Evolutionary conservation across 1,140 invertebrate genomes (phyloP), one percentile per base, ranked within the genome.

Genomic region (Cyclina sinensis): DNA sequence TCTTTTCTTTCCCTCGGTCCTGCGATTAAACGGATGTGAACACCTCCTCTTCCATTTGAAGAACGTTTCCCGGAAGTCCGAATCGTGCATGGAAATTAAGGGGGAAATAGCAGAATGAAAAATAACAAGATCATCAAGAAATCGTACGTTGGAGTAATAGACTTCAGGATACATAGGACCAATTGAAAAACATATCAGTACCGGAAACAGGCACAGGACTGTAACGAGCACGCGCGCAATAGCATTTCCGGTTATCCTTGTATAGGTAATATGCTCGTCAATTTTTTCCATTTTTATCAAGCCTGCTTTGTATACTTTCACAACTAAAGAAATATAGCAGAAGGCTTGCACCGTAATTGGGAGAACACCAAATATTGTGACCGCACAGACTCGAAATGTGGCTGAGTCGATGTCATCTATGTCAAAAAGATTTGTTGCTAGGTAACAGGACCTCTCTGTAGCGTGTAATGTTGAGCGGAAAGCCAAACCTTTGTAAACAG

Each of bases 11-110:
- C 74, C 54, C 1, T 30, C n/a, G 0, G 48, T 54, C 46, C 74
- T 51, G 24, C 32, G 39, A 21, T 78, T 78, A 14, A 78, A 78
- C 32, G 24, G 27, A 14, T 37, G 48, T 0, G 3, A 51, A 35
- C 37, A 54, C 48, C 30, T 35, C 74, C 48, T 57, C 27, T 54
- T 54, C 43, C 46, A 5, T 3, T 30, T 14, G 12, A 78, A 43
- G 54, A 78, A 78, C 21, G 30, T 51, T n/a, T 83, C 81, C 14
- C 62, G 21, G 37, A 83, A 83, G 11, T 83, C 81, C 18, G 81
- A 39, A 32, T 83, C 81, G 16, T 83, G 65, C 65, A 83, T 68
- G 12, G 81, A 68, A 16, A 83, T 65, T 9, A 68, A 32, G 0
- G 81, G 81, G 5, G 81, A 83, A 4, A 83, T 11, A 0, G 62